A percentile compares a stretch with the other conserved stretches of the same genome.
These are phyloP conservation scores for Pristiophorus japonicus DNA, from an alignment of 2,113 vertebrate genomes.

Conservation along the genomic window DNA sequence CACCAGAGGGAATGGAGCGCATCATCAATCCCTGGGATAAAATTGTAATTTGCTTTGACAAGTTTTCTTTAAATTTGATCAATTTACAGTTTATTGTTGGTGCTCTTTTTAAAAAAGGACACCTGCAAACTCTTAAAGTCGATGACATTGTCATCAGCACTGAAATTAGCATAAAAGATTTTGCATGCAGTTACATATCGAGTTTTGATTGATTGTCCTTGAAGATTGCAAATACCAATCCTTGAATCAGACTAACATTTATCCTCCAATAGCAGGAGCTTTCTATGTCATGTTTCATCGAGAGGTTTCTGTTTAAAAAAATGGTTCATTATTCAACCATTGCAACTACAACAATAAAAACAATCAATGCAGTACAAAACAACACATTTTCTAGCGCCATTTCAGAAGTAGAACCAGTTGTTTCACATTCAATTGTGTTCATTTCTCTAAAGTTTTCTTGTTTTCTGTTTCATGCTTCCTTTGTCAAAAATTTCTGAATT, in stretches of 20 bases:
- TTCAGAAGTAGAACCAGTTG: background rate
- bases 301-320: background rate
- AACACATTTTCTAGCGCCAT: background rate
- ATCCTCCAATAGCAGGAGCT: background rate
- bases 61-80: background rate
- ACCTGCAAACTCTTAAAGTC: constrained; percentile 15
- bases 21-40: background rate
- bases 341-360: constrained; percentile 23
- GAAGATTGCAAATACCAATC: constrained; percentile 15
- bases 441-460: constrained; percentile 15
- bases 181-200: background rate
- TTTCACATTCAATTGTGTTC: background rate
- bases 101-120: background rate
- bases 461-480: background rate
- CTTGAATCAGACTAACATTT: background rate
- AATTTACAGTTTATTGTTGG: background rate
- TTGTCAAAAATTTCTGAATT: background rate
- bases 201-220: constrained; percentile 31
- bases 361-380: background rate
- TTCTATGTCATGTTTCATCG: constrained; percentile 4
- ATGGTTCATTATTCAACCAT: background rate
- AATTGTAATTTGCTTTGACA: background rate
- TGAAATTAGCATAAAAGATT: background rate
- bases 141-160: background rate
- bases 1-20: background rate